These are phyloP conservation scores for Stegana nigrithorax DNA, from an alignment of 2,888 invertebrate genomes.

Conservation along the genomic window DNA sequence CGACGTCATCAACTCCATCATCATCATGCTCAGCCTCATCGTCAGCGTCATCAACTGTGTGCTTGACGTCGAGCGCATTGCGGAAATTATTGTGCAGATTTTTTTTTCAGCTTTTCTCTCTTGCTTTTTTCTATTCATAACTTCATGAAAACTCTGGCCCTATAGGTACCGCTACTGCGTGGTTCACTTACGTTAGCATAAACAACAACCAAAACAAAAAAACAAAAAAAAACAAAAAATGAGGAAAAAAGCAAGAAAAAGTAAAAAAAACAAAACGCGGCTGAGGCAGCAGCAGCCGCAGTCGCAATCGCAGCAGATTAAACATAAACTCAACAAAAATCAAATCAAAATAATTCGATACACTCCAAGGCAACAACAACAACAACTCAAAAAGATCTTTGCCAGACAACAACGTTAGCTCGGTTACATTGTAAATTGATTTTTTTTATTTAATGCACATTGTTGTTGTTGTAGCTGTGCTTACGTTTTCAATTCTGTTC, in stretches of 20 bases:
- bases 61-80: neutral
- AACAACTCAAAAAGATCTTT: neutral
- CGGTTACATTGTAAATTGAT: neutral
- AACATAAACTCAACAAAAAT: slow-evolving; percentile 1
- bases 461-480: no score
- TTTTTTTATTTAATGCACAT: neutral
- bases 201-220: no score
- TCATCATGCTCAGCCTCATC: slow-evolving; percentile 4
- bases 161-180: neutral
- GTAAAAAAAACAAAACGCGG: no score
- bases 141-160: neutral
- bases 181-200: neutral
- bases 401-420: neutral
- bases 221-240: no score
- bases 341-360: slow-evolving; percentile 14
- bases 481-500: no score
- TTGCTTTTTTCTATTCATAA: neutral
- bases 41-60: neutral
- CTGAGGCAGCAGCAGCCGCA: no score
- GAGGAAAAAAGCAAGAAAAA: no score
- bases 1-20: neutral
- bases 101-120: neutral
- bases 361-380: no score
- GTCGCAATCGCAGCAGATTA: neutral
- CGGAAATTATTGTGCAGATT: neutral